Evolutionary conservation across 1,140 invertebrate genomes (phyloP).

Genomic region (Oscheius sp.): DNA sequence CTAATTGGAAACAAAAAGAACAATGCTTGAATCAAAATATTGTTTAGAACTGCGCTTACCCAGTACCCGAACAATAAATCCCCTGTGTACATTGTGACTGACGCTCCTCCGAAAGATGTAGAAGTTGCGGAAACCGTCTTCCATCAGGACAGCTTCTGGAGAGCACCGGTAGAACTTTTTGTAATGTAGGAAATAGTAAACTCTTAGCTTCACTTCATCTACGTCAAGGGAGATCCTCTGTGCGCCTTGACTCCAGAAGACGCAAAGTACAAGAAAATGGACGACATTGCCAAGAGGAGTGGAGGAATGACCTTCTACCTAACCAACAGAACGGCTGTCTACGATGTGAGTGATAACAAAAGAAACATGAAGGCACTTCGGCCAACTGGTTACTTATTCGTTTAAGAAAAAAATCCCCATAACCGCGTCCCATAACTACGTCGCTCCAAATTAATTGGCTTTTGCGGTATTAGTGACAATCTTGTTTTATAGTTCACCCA

Average conservation of each 20-base stretch:
- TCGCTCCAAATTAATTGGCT: no score
- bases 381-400: no score
- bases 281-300: slow-evolving; percentile 9
- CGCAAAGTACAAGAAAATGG: slow-evolving; percentile 18
- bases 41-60: slow-evolving; percentile 14
- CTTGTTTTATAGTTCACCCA: slow-evolving; percentile 19
- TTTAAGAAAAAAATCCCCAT: no score
- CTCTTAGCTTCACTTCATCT: slow-evolving; percentile 26
- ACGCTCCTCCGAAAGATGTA: slow-evolving; percentile 34
- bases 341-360: neutral
- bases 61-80: slow-evolving; percentile 28
- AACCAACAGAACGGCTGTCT: neutral
- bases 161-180: slow-evolving; percentile 11
- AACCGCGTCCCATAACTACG: no score
- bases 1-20: no score
- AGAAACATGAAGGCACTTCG: no score
- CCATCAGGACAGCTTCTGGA: slow-evolving; percentile 33
- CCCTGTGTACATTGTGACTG: slow-evolving; percentile 41
- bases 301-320: slow-evolving; percentile 26
- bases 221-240: slow-evolving; percentile 11
- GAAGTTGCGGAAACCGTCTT: slow-evolving; percentile 24
- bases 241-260: slow-evolving; percentile 15
- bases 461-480: neutral
- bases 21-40: no score
- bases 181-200: neutral